A percentile compares a stretch with the other conserved stretches of the same genome.
These are phyloP conservation scores for Lepidocyrtoides sp. DNA, from an alignment of 2,888 invertebrate genomes.

Conservation along the genomic window DNA sequence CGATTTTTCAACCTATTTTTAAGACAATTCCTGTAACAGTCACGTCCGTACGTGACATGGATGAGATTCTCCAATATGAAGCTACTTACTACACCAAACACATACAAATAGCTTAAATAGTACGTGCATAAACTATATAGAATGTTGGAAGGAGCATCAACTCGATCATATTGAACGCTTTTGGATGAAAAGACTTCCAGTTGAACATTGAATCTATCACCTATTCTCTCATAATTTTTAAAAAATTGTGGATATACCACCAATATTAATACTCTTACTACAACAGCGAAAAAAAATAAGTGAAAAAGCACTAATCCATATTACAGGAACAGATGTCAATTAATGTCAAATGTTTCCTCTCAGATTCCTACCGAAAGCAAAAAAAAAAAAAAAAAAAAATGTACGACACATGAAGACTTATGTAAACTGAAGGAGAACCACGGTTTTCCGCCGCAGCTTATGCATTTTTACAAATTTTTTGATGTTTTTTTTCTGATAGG, in stretches of 20 bases:
- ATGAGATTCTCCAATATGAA: constrained; percentile 23
- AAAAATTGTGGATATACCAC: background rate
- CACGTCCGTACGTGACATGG: constrained; percentile 70
- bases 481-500: too few relatives aligned
- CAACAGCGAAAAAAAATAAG: constrained; percentile 1
- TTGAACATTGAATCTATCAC: constrained; percentile 6
- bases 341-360: constrained; percentile 4
- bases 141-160: background rate
- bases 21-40: constrained; percentile 69
- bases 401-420: background rate
- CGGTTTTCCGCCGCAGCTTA: too few relatives aligned
- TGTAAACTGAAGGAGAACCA: background rate
- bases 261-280: background rate
- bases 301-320: constrained; percentile 33
- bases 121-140: background rate
- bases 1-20: constrained; percentile 65
- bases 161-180: background rate
- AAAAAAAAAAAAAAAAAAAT: too few relatives aligned
- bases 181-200: background rate
- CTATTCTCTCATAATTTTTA: background rate
- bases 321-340: constrained; percentile 26
- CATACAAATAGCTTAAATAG: background rate
- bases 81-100: constrained; percentile 17
- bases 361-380: background rate
- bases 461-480: too few relatives aligned